Conservation (phyloP, 2,797 vertebrate genomes). For the Morelia viridis region DNA sequence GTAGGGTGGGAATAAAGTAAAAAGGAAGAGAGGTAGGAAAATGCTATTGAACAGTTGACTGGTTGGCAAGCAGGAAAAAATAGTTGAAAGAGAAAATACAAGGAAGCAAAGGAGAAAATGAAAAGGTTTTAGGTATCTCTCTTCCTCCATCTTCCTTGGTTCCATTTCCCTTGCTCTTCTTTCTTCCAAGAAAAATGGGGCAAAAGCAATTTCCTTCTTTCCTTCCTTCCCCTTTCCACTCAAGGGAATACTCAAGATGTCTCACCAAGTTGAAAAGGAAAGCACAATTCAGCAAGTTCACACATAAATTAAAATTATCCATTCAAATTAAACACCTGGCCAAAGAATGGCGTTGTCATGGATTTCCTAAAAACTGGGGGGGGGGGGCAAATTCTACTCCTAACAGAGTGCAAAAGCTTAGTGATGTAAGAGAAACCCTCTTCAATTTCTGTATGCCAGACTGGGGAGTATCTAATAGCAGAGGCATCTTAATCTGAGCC, state of each 20-base stretch:
- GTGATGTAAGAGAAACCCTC: background rate
- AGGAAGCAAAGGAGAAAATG: background rate
- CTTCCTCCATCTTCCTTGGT: background rate
- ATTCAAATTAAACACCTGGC: background rate
- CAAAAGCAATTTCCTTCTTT: background rate
- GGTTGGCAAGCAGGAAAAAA: background rate
- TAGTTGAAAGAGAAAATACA: background rate
- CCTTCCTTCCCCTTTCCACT: background rate
- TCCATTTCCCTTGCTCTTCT: background rate
- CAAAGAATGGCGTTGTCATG: background rate
- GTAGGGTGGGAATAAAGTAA: background rate
- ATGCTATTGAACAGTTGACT: background rate
- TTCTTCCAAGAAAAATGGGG: background rate
- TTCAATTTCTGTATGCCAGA: background rate
- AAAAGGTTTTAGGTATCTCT: background rate
- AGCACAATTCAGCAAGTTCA: background rate
- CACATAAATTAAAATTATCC: background rate
- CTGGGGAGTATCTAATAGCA: background rate
- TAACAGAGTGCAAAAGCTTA: background rate
- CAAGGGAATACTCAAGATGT: background rate
- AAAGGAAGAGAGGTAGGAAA: background rate
- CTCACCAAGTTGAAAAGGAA: background rate
- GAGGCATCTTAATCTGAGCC: background rate
- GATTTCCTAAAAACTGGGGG: background rate
- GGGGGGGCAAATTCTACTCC: background rate